A percentile compares a stretch with the other conserved stretches of the same genome.
Evolutionary conservation across 2,797 vertebrate species (phyloP).

Genomic region (Sphenopsis melanotis): DNA sequence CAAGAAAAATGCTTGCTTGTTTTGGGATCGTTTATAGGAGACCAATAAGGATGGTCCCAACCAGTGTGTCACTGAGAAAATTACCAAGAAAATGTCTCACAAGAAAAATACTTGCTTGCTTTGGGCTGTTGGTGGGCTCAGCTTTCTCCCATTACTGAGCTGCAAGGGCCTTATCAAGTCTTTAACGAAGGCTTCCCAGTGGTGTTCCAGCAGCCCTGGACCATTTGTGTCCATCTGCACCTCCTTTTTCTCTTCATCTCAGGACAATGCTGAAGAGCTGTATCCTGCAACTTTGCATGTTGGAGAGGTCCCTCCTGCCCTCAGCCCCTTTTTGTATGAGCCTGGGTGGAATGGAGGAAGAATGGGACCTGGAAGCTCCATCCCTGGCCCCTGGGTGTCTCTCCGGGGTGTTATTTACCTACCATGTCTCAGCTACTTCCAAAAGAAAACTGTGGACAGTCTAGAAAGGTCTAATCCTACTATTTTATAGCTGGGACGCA

Average conservation of each 20-base stretch:
- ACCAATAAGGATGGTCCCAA: not conserved
- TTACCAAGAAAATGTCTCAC: constrained; percentile 44
- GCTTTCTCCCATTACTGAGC: not conserved
- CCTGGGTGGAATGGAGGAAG: not conserved
- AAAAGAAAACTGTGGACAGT: not conserved
- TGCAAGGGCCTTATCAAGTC: not conserved
- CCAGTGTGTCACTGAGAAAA: constrained; percentile 56
- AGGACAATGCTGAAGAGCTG: not conserved
- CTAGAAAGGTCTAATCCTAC: not conserved
- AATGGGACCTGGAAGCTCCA: not conserved
- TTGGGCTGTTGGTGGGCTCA: not conserved
- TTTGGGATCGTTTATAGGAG: constrained; percentile 3
- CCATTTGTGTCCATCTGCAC: fast-evolving
- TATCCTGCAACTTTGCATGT: fast-evolving
- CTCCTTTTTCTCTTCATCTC: not conserved
- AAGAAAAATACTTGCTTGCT: constrained; percentile 53
- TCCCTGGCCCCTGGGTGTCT: not conserved
- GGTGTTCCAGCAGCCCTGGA: not conserved
- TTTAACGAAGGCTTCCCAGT: fast-evolving
- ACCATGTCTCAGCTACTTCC: not conserved
- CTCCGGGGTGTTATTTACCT: not conserved
- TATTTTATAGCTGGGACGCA: not conserved
- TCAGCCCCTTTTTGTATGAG: not conserved
- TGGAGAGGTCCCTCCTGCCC: not conserved
- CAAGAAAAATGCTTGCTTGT: constrained; percentile 55